Conservation (phyloP, 2,888 invertebrate genomes). For the Bedellia somnulentella region DNA sequence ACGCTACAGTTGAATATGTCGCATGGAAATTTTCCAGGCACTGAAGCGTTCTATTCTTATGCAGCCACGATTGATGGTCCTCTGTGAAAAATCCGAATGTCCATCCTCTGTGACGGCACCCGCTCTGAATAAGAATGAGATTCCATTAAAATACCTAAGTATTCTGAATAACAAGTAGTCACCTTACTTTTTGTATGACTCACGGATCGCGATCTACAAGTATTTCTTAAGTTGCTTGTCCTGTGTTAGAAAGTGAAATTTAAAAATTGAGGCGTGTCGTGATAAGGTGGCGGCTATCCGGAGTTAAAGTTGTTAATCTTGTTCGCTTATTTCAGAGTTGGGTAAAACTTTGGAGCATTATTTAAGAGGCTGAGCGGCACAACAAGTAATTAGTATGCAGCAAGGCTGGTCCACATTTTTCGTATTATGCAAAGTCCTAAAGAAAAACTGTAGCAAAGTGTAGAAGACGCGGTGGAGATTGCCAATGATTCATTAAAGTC, state of each 20-base stretch:
- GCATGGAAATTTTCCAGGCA: no score
- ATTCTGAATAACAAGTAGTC: slow-evolving; percentile 38
- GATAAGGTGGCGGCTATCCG: slow-evolving; percentile 33
- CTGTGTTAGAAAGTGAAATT: slow-evolving; percentile 16
- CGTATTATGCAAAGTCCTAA: slow-evolving; percentile 54
- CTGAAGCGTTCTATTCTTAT: no score
- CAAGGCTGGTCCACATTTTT: slow-evolving; percentile 49
- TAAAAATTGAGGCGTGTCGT: slow-evolving; percentile 33
- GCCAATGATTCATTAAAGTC: slow-evolving; percentile 57
- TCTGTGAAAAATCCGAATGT: slow-evolving; percentile 24
- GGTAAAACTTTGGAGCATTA: slow-evolving; percentile 35
- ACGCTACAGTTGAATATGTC: no score
- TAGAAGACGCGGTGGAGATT: slow-evolving; percentile 34
- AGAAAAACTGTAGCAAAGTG: slow-evolving; percentile 47
- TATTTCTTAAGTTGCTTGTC: no score
- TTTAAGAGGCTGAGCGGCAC: slow-evolving; percentile 34
- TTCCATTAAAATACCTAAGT: slow-evolving; percentile 36
- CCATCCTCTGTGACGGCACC: slow-evolving; percentile 25
- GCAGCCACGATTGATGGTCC: slow-evolving; percentile 18
- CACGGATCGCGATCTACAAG: no score
- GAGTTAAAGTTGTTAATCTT: slow-evolving; percentile 52
- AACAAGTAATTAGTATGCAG: slow-evolving; percentile 59
- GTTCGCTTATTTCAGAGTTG: slow-evolving; percentile 33
- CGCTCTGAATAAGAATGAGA: slow-evolving; percentile 45
- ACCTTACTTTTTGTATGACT: no score